Percentiles rank a stretch among this genome's conserved stretches.
These are phyloP conservation scores for Buceros bicornis DNA, from an alignment of 2,797 vertebrate species.

Conservation along the genomic window DNA sequence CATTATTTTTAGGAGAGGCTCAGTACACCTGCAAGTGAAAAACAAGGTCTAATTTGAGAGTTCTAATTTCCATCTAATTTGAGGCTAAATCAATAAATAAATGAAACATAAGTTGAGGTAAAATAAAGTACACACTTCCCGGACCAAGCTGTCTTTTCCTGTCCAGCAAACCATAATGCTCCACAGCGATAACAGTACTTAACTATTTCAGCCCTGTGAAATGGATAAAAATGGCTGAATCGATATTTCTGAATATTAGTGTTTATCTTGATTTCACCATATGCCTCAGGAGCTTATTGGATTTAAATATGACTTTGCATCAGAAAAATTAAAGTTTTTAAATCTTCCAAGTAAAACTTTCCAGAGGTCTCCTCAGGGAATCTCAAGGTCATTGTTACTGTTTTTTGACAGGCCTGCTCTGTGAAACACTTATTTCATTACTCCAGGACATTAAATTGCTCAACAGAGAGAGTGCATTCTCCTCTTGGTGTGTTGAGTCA, in stretches of 20 bases:
- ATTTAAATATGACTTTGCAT: slow-evolving; percentile 67
- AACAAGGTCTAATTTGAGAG: background rate
- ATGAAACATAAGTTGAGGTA: background rate
- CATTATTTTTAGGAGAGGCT: background rate
- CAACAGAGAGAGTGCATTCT: slow-evolving; percentile 36
- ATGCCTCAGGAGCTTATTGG: background rate
- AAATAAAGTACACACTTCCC: background rate
- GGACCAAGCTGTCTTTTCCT: background rate
- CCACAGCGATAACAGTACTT: background rate
- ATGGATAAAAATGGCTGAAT: background rate
- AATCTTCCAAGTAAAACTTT: slow-evolving; percentile 46
- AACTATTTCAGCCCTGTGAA: background rate
- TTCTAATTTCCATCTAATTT: slow-evolving; percentile 7
- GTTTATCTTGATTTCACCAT: slow-evolving; percentile 58
- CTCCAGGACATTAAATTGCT: slow-evolving; percentile 57
- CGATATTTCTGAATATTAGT: background rate
- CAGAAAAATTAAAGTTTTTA: slow-evolving; percentile 62
- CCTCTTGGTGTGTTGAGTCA: slow-evolving; percentile 56
- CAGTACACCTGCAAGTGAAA: background rate
- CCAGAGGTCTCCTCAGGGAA: background rate
- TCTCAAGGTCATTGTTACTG: slow-evolving; percentile 12
- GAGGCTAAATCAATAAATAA: slow-evolving; percentile 11
- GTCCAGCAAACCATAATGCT: background rate
- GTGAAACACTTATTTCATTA: slow-evolving; percentile 70
- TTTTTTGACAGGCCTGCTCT: slow-evolving; percentile 71